phyloP scores from a whole-genome alignment of 2,797 vertebrate species.

The Coccyzus lansbergi region DNA sequence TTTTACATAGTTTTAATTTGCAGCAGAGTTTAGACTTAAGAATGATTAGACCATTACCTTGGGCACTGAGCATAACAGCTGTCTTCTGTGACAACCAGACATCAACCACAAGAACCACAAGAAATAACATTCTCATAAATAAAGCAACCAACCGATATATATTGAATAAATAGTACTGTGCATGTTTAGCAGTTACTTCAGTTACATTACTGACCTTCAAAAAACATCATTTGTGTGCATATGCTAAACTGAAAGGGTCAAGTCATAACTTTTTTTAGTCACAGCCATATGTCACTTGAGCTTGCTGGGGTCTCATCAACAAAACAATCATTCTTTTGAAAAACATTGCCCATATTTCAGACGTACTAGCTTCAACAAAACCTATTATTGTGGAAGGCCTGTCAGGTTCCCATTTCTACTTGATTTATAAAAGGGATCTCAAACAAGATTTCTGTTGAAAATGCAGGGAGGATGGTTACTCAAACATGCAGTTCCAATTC shows the following conservation, averaged over 20 bases:
- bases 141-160: background rate
- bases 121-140: background rate
- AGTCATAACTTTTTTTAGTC: background rate
- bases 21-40: background rate
- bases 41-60: background rate
- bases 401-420: background rate
- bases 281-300: background rate
- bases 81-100: background rate
- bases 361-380: background rate
- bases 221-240: background rate
- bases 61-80: background rate
- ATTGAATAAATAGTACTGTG: background rate
- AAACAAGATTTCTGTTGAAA: background rate
- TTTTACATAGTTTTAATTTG: background rate
- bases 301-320: background rate
- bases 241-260: background rate
- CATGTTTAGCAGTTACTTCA: background rate
- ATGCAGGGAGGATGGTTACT: fast-evolving
- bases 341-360: background rate
- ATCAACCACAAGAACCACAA: background rate
- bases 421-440: background rate
- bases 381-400: background rate
- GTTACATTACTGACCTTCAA: background rate
- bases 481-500: background rate
- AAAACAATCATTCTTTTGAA: background rate